These are phyloP conservation scores for Ellobium chinense DNA, from an alignment of 2,888 invertebrate genomes.

Conservation along the genomic window DNA sequence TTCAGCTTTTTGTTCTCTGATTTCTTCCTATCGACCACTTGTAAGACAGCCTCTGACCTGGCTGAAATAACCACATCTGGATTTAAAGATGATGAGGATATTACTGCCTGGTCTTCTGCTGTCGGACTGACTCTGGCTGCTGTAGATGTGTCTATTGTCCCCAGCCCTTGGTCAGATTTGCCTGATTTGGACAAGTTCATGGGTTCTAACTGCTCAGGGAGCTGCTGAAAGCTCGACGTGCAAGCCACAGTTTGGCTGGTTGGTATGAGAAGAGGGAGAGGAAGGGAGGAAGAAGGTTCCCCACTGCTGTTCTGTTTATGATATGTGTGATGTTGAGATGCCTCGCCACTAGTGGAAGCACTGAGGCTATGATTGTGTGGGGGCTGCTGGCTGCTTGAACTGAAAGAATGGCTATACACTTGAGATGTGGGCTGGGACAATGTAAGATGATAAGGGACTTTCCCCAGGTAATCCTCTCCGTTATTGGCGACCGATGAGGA, in stretches of 20 bases:
- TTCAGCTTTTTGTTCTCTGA: not conserved
- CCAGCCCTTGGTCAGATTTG: constrained; percentile 10
- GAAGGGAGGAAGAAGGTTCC: not conserved
- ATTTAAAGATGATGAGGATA: not conserved
- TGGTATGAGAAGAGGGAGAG: constrained; percentile 2
- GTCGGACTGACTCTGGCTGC: not conserved
- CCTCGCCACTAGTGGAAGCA: not conserved
- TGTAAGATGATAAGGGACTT: not conserved
- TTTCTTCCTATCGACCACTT: not conserved
- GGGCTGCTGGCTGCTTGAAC: not conserved
- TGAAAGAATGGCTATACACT: not conserved
- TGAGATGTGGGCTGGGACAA: not conserved
- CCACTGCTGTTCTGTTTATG: not conserved
- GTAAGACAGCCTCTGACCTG: not conserved
- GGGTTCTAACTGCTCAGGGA: constrained; percentile 42
- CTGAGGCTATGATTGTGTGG: not conserved
- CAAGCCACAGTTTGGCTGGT: not conserved
- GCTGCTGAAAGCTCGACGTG: constrained; percentile 9
- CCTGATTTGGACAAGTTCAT: constrained; percentile 42
- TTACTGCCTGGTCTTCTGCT: constrained; percentile 11
- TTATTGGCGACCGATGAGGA: not conserved
- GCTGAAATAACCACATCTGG: not conserved
- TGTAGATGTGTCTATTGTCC: not conserved
- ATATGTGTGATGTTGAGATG: not conserved
- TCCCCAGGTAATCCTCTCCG: not conserved